Base-by-base conservation (phyloP, 2,113 vertebrate genomes). In the Sinocyclocheilus anshuiensis region DNA sequence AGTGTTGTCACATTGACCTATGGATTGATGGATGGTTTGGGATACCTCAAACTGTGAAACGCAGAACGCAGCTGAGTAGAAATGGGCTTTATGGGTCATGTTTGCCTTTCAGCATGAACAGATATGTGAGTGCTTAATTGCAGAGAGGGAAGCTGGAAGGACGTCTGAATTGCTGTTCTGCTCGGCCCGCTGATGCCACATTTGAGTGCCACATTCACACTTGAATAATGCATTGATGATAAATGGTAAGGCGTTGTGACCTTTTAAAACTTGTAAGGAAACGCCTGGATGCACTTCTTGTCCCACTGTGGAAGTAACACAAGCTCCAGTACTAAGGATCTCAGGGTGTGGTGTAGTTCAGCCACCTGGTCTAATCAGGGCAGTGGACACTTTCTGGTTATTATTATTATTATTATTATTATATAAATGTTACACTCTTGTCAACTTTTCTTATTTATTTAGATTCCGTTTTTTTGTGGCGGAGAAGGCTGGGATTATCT, bases 401-500 rank as follows among this genome's bases (percentile, higher is more conserved):
- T 69, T 69, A 16, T 16, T 33, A 67, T 33, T 33, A 8, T 6
- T 39, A 39, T 8, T 42, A 42, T 9, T 42, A 39, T 5, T 6
- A 39, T 26, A 24, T 85, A 18, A 77, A 77, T 55, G 18, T 55
- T 24, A 11, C 48, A 26, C 39, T 48, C 45, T 48, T 12, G 11
- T 48, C 45, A 48, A 84, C 69, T 86, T 87, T 69, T 83, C 16
- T 83, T 86, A 48, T 84, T 81, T 76, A 9, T 45, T 45, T 84
- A 22, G 29, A 67, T 81, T 50, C 83, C 79, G 22, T 15, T 67
- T 74, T 72, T 57, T 39, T 57, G 53, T 67, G 63, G 16, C 20
- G 22, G 89, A 92, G 92, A 81, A 90, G 89, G 90, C 88, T 86
- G 91, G 90, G 88, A 92, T 92, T 91, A 91, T 90, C 87, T 86